Evolutionary conservation across 2,888 invertebrate species (phyloP).

Genomic region (Galeopsomyia nigrocyanea): DNA sequence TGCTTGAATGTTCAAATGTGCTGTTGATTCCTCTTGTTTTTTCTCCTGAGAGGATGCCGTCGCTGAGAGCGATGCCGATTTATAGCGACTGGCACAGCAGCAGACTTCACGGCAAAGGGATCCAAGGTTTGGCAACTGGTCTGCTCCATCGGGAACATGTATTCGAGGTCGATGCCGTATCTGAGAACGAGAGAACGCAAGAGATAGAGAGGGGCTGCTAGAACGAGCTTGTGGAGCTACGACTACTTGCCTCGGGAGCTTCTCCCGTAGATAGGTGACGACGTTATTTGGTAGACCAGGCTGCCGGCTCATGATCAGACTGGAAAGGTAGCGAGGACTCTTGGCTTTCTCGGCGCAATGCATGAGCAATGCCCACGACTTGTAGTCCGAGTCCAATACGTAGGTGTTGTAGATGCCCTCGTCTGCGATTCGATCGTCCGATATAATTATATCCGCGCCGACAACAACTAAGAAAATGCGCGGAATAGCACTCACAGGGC

Average conservation of each 20-base stretch:
- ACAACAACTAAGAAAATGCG: no score
- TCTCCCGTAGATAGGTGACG: slow-evolving; percentile 82
- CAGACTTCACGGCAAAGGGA: slow-evolving; percentile 53
- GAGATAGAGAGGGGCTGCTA: not conserved
- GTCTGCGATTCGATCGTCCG: slow-evolving; percentile 70
- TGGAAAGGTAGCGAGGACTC: slow-evolving; percentile 84
- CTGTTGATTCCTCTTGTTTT: slow-evolving; percentile 58
- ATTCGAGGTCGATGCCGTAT: slow-evolving; percentile 88
- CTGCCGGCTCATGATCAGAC: slow-evolving; percentile 82
- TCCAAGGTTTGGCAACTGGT: slow-evolving; percentile 73
- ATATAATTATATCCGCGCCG: no score
- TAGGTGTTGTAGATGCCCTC: slow-evolving; percentile 92
- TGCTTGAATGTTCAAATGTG: not conserved
- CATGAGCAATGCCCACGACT: slow-evolving; percentile 84
- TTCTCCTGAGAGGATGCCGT: slow-evolving; percentile 70
- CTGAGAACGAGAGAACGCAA: slow-evolving; percentile 56
- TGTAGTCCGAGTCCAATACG: slow-evolving; percentile 87
- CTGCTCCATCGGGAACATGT: slow-evolving; percentile 87
- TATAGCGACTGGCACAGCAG: slow-evolving; percentile 54
- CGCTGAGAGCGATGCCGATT: slow-evolving; percentile 55
- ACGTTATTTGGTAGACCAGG: slow-evolving; percentile 76
- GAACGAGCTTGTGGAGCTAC: slow-evolving; percentile 2
- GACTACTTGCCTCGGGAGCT: slow-evolving; percentile 72
- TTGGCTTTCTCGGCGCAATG: slow-evolving; percentile 89
- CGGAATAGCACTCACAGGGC: slow-evolving; percentile 80